Evolutionary conservation across 2,113 vertebrate genomes (phyloP).

Genomic region (Eulemur macaco): DNA sequence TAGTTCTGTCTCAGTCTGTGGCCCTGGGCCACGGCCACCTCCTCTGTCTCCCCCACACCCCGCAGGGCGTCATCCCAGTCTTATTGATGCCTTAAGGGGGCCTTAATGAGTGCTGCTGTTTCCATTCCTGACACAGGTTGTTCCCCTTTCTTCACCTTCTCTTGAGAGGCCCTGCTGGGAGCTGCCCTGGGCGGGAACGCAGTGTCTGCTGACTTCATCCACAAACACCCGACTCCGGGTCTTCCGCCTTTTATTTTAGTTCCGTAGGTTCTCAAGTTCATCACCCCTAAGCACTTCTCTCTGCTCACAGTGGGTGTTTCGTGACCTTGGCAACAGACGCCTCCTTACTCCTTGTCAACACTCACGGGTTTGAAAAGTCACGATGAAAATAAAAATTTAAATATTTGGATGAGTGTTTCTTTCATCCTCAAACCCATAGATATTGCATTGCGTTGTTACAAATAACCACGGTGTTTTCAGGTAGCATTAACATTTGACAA

Average conservation of each 20-base stretch:
- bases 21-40: not conserved
- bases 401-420: not conserved
- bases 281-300: not conserved
- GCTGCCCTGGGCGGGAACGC: fast-evolving
- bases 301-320: not conserved
- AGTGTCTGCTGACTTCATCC: not conserved
- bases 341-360: not conserved
- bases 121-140: not conserved
- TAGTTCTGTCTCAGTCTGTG: fast-evolving
- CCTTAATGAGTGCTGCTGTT: not conserved
- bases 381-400: not conserved
- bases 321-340: not conserved
- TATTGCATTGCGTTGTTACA: not conserved
- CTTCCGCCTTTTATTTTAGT: not conserved
- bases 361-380: not conserved
- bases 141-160: not conserved
- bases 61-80: not conserved
- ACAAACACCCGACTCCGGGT: not conserved
- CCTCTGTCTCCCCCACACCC: not conserved
- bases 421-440: not conserved
- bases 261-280: not conserved
- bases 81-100: fast-evolving
- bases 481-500: not conserved
- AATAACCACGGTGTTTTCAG: not conserved
- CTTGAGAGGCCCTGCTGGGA: not conserved